Conservation (phyloP, 2,888 invertebrate genomes). For the Adineta ricciae region DNA sequence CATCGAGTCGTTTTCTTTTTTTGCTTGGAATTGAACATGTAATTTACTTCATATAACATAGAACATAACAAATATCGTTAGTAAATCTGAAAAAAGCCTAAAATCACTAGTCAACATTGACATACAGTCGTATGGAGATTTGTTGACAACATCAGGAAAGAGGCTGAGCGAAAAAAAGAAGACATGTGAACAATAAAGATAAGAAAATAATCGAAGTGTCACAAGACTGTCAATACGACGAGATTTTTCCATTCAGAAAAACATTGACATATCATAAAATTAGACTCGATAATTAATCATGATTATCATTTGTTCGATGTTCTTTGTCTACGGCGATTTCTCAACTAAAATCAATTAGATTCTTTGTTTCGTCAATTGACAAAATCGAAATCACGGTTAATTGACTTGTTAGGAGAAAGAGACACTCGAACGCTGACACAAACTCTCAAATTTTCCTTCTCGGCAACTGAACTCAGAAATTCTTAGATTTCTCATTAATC, state of each 20-base stretch:
- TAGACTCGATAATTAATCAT: neutral
- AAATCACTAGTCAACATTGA: neutral
- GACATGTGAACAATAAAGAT: neutral
- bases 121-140: neutral
- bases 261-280: neutral
- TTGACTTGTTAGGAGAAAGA: neutral
- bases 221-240: neutral
- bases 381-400: neutral
- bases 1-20: too few species aligned
- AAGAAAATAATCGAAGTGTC: neutral
- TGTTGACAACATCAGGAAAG: neutral
- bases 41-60: neutral
- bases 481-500: too few species aligned
- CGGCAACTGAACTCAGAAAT: too few species aligned
- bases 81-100: neutral
- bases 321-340: neutral
- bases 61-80: neutral
- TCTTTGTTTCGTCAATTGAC: neutral
- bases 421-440: too few species aligned
- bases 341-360: neutral
- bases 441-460: neutral
- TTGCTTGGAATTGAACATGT: neutral
- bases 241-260: neutral
- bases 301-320: neutral
- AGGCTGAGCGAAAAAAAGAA: neutral